phyloP scores from a whole-genome alignment of 1,140 invertebrate species.

The Bombus pyrosoma region DNA sequence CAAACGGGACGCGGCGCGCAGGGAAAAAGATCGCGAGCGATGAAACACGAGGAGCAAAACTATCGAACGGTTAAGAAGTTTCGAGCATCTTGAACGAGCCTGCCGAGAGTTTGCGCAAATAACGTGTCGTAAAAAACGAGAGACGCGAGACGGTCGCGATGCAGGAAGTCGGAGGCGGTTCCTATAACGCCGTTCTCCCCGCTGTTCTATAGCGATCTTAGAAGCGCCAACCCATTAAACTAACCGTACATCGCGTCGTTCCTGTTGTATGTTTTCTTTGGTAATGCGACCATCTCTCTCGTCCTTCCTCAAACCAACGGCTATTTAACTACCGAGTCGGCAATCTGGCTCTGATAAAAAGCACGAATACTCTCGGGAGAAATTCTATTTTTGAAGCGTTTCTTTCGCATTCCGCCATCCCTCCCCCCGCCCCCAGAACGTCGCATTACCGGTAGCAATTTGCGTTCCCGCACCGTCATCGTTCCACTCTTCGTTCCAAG shows the following conservation, averaged over 20 bases:
- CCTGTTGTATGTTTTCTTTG: background rate
- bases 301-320: background rate
- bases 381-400: background rate
- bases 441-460: background rate
- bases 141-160: background rate
- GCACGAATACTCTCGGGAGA: background rate
- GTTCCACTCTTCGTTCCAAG: too few species aligned
- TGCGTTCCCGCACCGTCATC: background rate
- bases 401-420: background rate
- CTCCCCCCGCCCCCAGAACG: too few species aligned
- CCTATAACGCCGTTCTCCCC: background rate
- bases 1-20: background rate
- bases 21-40: background rate
- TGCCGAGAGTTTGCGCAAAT: background rate
- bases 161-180: constrained; percentile 15
- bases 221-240: background rate
- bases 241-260: background rate
- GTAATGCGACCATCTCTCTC: background rate
- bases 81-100: background rate
- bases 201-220: background rate
- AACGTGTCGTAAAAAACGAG: background rate
- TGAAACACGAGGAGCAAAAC: background rate
- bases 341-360: background rate
- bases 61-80: background rate
- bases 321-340: too few species aligned